Percentiles rank a stretch among this genome's conserved stretches.
These are phyloP conservation scores for Saccostrea cuccullata DNA, from an alignment of 1,140 invertebrate species.

Conservation along the genomic window DNA sequence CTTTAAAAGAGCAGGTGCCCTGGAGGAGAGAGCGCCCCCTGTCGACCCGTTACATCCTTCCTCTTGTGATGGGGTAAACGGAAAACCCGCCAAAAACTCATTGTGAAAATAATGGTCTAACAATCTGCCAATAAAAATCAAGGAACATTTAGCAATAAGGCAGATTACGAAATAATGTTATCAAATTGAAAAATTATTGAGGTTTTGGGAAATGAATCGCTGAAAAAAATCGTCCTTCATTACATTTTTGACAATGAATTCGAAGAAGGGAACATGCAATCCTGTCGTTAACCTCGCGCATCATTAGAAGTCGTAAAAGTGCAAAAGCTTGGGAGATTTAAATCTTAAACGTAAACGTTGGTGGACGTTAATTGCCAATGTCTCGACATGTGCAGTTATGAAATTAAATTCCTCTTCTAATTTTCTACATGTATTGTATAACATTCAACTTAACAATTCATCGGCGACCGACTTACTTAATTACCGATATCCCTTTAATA, in stretches of 20 bases:
- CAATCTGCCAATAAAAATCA: too few relatives aligned
- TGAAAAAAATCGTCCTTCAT: background rate
- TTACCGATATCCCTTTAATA: constrained; percentile 21
- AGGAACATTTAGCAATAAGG: too few relatives aligned
- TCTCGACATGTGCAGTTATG: constrained; percentile 1
- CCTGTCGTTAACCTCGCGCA: background rate
- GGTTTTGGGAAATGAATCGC: background rate
- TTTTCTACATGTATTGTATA: background rate
- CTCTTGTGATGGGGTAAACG: too few relatives aligned
- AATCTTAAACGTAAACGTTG: background rate
- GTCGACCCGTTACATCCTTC: too few relatives aligned
- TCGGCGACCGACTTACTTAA: constrained; percentile 27
- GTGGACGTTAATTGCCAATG: background rate
- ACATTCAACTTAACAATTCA: background rate
- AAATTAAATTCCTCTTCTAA: constrained; percentile 2
- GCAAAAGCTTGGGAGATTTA: background rate
- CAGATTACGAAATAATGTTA: too few relatives aligned
- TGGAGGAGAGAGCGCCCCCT: too few relatives aligned
- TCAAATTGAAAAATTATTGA: too few relatives aligned
- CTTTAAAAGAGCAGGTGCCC: too few relatives aligned
- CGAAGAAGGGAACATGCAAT: background rate
- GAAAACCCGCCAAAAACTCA: too few relatives aligned
- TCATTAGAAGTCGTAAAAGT: background rate
- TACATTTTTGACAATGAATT: background rate
- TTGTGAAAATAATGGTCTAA: too few relatives aligned